Base-by-base conservation (phyloP, 2,113 vertebrate genomes). In the Brachyhypopomus gauderio region DNA sequence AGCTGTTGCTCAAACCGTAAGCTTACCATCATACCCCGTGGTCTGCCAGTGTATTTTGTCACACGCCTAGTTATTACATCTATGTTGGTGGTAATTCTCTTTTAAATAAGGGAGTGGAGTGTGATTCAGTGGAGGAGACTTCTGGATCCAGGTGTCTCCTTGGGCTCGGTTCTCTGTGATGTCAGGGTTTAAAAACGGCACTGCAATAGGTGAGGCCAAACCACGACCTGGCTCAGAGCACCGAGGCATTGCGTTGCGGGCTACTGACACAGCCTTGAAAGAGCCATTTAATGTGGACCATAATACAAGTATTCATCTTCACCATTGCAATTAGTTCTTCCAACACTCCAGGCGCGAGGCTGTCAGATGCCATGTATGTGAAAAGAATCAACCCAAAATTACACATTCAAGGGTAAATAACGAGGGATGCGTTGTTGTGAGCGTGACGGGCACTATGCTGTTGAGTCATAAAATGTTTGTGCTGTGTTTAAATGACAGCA, bases 11-110 rank as follows among this genome's bases (percentile, higher is more conserved):
- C 85, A 89, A 91, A 92, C 89, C 88, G 86, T 86, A 87, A 90
- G 83, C 89, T 86, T 86, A 86, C 86, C 85, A 75, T 86, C 75
- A 85, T 85, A 86, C 86, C 87, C 73, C 69, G 86, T 77, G 76
- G 80, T 23, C 20, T 84, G 88, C 87, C 83, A 89, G 86, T 88
- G 87, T 90, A 85, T 85, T 87, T 86, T 88, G 85, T 85, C 90
- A 90, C 86, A 89, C 84, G 87, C 86, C 86, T 89, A 89, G 88
- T 91, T 92, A 93, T 91, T 90, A 92, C 86, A 91, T 89, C 88
- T 92, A 89, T 90, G 90, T 85, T 89, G 82, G 80, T 85, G 81
- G 87, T 89, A 88, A 89, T 91, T 89, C 90, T 86, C 79, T 81
- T 81, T 88, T 88, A 88, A 88, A 87, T 90, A 75, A 89, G 81